A percentile compares a stretch with the other conserved stretches of the same genome.
Evolutionary conservation across 2,888 invertebrate species (phyloP).

Genomic region (Trichopoda pennipes): DNA sequence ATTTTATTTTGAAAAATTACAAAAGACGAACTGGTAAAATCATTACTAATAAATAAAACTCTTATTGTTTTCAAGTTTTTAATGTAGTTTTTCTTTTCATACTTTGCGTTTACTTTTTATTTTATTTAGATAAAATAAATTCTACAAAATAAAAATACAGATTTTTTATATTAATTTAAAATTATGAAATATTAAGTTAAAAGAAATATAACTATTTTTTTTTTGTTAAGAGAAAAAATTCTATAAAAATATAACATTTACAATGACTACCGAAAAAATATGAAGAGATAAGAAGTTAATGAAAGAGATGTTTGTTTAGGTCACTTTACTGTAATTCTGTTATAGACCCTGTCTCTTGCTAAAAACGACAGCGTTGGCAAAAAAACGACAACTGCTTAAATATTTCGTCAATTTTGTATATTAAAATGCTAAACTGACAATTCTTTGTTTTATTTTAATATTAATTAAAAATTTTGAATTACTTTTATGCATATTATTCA

Average conservation of each 20-base stretch:
- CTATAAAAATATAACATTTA: neutral
- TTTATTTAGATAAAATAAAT: neutral
- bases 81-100: neutral
- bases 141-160: neutral
- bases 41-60: too few species aligned
- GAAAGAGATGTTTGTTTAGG: neutral
- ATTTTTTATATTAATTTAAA: neutral
- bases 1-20: neutral
- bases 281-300: neutral
- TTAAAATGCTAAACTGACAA: constrained; percentile 25
- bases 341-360: too few species aligned
- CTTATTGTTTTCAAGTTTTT: neutral
- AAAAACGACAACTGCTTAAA: neutral
- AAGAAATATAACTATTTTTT: neutral
- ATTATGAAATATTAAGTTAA: neutral
- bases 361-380: neutral
- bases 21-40: neutral
- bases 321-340: neutral
- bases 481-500: neutral
- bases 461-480: constrained; percentile 22
- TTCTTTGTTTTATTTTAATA: constrained; percentile 23
- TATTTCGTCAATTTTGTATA: neutral
- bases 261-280: neutral
- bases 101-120: too few species aligned
- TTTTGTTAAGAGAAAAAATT: neutral